phyloP scores from a whole-genome alignment of 35 echinoderm and acorn worm genomes.

The Strongylocentrotus purpuratus region DNA sequence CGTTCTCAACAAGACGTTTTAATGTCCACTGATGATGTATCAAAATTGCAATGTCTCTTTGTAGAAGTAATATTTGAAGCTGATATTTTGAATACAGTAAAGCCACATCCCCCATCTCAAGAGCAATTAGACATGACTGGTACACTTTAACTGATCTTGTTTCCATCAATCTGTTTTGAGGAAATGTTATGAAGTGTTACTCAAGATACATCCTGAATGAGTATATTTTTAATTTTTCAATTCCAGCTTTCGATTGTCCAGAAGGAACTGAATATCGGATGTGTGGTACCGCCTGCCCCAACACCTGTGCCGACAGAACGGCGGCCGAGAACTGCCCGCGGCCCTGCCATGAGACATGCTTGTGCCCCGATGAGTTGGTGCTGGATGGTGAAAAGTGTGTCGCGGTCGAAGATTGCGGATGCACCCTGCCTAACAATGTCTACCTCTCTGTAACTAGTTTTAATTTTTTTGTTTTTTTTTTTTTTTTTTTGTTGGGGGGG shows the following conservation, averaged over 20 bases:
- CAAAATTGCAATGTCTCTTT: no score
- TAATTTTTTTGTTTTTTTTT: not conserved
- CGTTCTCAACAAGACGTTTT: no score
- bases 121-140: no score
- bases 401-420: slow-evolving; percentile 67
- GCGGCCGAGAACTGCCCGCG: slow-evolving; percentile 25
- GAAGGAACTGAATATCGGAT: slow-evolving; percentile 52
- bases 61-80: no score
- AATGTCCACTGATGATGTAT: no score
- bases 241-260: slow-evolving; percentile 71
- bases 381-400: slow-evolving; percentile 77
- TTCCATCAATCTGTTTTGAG: no score
- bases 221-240: not conserved
- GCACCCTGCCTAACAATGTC: slow-evolving; percentile 39
- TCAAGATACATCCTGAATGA: not conserved
- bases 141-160: no score
- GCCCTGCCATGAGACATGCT: slow-evolving; percentile 77
- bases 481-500: no score
- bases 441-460: slow-evolving; percentile 54
- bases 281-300: slow-evolving; percentile 77
- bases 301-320: slow-evolving; percentile 59
- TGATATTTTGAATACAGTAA: no score
- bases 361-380: slow-evolving; percentile 65
- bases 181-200: no score
- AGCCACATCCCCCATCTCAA: no score